Conservation (phyloP, 2,888 invertebrate species). For the Lochmaea capreae region DNA sequence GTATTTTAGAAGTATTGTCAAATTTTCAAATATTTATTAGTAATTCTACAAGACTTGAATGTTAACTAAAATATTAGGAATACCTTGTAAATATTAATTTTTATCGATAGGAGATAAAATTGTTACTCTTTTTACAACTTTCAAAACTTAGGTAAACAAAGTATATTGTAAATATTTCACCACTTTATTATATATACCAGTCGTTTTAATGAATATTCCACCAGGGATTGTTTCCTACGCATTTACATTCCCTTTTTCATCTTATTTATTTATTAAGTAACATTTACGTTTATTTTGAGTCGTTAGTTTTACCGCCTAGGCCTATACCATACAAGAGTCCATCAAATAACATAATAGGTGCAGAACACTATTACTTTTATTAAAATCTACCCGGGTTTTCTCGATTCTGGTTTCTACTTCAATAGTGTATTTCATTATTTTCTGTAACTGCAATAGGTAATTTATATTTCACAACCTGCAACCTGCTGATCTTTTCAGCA, state of each 20-base stretch:
- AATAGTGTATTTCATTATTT: too few species aligned
- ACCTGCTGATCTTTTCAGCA: too few species aligned
- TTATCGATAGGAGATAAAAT: constrained; percentile 41
- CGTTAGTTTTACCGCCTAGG: too few species aligned
- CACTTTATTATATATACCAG: constrained; percentile 20
- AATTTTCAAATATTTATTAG: constrained; percentile 47
- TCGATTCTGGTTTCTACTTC: too few species aligned
- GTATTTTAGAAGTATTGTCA: constrained; percentile 39
- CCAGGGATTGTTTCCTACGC: not conserved
- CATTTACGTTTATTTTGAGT: too few species aligned
- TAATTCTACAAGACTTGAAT: constrained; percentile 49
- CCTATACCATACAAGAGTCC: too few species aligned
- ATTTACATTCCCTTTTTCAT: not conserved
- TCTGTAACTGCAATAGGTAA: too few species aligned
- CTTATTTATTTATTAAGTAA: not conserved
- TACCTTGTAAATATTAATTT: constrained; percentile 44
- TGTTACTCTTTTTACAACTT: constrained; percentile 48
- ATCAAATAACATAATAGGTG: too few species aligned
- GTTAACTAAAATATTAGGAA: constrained; percentile 40
- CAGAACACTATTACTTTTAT: too few species aligned
- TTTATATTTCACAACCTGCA: too few species aligned
- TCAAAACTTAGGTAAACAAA: constrained; percentile 38
- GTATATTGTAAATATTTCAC: constrained; percentile 44
- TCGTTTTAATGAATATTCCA: constrained; percentile 17
- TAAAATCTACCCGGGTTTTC: too few species aligned